A percentile compares a stretch with the other conserved stretches of the same genome.
Conservation (phyloP, 2,113 vertebrate species). For the Oncorhynchus nerka region DNA sequence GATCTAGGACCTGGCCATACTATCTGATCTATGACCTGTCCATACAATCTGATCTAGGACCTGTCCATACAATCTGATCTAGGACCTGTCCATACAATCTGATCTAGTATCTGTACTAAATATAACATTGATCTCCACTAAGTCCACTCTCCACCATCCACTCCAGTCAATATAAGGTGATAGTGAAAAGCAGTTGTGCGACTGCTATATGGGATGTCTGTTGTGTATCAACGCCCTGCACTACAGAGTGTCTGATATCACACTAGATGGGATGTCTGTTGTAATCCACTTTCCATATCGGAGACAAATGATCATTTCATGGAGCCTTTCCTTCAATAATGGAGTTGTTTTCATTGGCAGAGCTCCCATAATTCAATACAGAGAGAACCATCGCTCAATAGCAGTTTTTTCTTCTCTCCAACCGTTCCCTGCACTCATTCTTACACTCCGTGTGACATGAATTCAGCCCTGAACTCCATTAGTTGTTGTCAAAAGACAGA, state of each 20-base stretch:
- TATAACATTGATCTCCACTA: too few relatives aligned
- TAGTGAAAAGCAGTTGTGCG: too few relatives aligned
- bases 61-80: too few relatives aligned
- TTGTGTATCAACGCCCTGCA: neutral
- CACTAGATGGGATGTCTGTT: too few relatives aligned
- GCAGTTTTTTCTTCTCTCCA: neutral
- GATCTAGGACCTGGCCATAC: too few relatives aligned
- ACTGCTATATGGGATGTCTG: neutral
- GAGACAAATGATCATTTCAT: constrained; percentile 40
- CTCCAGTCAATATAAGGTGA: neutral
- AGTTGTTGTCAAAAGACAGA: neutral
- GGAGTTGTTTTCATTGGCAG: constrained; percentile 3
- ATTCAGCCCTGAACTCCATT: neutral
- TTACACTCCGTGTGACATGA: too few relatives aligned
- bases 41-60: too few relatives aligned
- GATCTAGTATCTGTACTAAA: too few relatives aligned
- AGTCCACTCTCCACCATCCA: too few relatives aligned
- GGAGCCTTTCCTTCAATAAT: constrained; percentile 21
- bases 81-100: too few relatives aligned
- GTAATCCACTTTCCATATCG: neutral
- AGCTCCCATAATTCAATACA: neutral
- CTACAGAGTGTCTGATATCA: neutral
- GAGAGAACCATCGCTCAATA: neutral
- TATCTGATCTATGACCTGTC: too few relatives aligned
- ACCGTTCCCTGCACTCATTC: too few relatives aligned